Evolutionary conservation across 2,888 invertebrate species (phyloP), one percentile per base, ranked within the genome.

Genomic region (Oligia strigilis): DNA sequence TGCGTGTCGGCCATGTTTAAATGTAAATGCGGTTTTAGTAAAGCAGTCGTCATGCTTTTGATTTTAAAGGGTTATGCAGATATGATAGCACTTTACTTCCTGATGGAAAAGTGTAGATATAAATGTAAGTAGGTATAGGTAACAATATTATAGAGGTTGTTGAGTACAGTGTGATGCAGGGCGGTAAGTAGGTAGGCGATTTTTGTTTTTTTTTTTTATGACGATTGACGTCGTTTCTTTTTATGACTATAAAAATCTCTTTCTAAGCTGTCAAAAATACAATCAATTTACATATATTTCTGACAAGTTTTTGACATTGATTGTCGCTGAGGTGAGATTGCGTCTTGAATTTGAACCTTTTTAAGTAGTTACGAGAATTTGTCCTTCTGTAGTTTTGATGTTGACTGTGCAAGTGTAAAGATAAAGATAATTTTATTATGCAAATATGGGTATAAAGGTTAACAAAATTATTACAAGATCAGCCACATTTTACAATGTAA

Each of bases 1-100:
- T 86, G 80, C 60, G 64, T 72, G 75, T 49, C 83, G 43, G 65
- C 80, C 74, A 81, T 81, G 29, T 81, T 78, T 62, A 65, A 77
- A 78, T 78, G 74, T 64, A 77, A 87, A 86, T 80, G 62, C 52
- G 17, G 70, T 62, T 76, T 72, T 62, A 73, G 23, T 55, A 17
- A n/a, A 62, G 29, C 62, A 62, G 23, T 40, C 76, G 62, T 73
- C 73, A 83, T 58, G 70, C 29, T 66, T 55, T 49, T 69, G 65
- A 60, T 52, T 81, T 60, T 40, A 69, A 78, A 82, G 78, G 73
- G 74, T 72, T 82, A 55, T 52, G 49, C 66, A 67, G 46, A 55
- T 23, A 71, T 65, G 6, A 17, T 58, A 58, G 58, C 58, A 60
- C n/a, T 60, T 58, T 60, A 60, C 58, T 60, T n/a, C n/a, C 58